phyloP scores from a whole-genome alignment of 2,797 vertebrate genomes.

The Pterois miles region DNA sequence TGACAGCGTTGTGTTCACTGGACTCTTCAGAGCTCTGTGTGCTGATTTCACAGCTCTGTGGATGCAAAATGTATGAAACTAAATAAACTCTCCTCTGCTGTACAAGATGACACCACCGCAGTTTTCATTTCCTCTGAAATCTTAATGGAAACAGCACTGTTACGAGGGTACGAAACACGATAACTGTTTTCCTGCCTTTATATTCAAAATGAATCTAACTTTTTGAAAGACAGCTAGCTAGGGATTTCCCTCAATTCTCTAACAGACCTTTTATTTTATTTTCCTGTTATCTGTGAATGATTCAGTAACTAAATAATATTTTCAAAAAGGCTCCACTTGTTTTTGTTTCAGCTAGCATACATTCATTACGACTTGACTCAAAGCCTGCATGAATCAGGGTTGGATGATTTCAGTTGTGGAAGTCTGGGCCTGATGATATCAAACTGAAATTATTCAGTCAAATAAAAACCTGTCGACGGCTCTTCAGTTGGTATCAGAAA shows the following conservation, averaged over 20 bases:
- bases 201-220: background rate
- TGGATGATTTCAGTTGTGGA: background rate
- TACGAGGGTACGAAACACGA: background rate
- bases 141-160: background rate
- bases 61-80: conserved; percentile 18
- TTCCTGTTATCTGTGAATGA: conserved; percentile 16
- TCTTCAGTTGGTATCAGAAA: background rate
- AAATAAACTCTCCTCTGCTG: conserved; percentile 8
- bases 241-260: background rate
- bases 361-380: background rate
- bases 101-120: background rate
- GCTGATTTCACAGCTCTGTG: conserved; percentile 33
- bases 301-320: conserved; percentile 3
- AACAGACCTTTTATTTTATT: background rate
- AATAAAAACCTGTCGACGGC: background rate
- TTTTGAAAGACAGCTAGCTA: background rate
- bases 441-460: conserved; percentile 2
- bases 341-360: background rate
- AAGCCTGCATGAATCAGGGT: background rate
- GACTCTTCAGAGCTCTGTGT: background rate
- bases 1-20: background rate
- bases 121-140: background rate
- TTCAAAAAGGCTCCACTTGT: background rate
- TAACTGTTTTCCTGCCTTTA: background rate
- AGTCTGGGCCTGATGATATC: background rate